Evolutionary conservation across 2,113 vertebrate genomes (phyloP), one percentile per base, ranked within the genome.

Genomic region (Cyphomyrus plagiostoma): DNA sequence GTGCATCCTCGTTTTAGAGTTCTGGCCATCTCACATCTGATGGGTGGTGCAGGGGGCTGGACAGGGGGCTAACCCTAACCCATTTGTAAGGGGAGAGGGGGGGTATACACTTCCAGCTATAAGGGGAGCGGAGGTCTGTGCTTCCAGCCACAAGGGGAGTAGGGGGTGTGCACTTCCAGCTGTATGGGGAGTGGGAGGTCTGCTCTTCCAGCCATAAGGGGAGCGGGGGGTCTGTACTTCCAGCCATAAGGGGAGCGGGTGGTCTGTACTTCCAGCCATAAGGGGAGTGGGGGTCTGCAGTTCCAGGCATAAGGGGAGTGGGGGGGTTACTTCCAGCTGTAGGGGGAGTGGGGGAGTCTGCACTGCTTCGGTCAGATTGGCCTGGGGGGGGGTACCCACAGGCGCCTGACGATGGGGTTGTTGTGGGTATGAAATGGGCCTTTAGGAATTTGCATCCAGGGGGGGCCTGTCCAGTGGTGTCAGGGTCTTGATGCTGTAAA

Each of bases 311-410:
- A 4, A 1, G 52, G 15, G 15, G 50, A 52, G 50, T 0, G n/a
- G 58, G 58, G 58, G 23, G 0, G 2, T 3, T 94, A 90, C 90
- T 77, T 96, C 94, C 95, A 96, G 94, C 91, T 26, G 23, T 66
- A n/a, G 93, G 94, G 91, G 91, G 92, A 56, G 53, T 56, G 52
- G 19, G 52, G 52, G 4, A 93, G 96, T 96, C 96, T 97, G 97
- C 96, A 96, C 96, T 95, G 94, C 96, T 95, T 97, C 96, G 97
- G 95, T 92, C 96, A 97, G 95, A 97, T 97, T 97, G 96, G 93
- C 94, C 96, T 93, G 42, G 42, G 42, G 42, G 42, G 42, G 42
- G 42, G 42, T 15, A 93, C 95, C 95, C 94, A 92, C 94, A 95
- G 95, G 94, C 95, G 93, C 94, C 93, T 92, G 35, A 90, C 93